A percentile compares a stretch with the other conserved stretches of the same genome.
Conservation (phyloP, 2,113 vertebrate genomes). For the Forbesichthys agassizii region DNA sequence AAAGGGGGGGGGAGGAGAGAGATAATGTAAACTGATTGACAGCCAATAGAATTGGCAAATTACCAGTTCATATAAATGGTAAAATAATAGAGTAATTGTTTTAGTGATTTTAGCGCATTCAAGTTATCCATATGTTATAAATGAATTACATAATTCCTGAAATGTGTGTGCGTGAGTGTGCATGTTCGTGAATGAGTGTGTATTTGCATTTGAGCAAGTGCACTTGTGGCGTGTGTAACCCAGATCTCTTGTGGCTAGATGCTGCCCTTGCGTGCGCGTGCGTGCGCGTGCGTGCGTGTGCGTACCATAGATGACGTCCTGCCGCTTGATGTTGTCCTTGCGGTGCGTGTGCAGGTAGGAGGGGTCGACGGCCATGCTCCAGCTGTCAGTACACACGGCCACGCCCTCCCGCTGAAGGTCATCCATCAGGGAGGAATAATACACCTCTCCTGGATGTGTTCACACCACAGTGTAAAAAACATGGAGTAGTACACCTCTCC, state of each 20-base stretch:
- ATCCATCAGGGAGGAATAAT: constrained; percentile 87
- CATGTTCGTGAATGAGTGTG: background rate
- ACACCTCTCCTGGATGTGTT: constrained; percentile 21
- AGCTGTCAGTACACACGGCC: constrained; percentile 88
- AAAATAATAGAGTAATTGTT: no score
- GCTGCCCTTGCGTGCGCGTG: background rate
- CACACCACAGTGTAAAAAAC: no score
- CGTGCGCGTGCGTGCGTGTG: background rate
- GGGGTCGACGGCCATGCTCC: constrained; percentile 89
- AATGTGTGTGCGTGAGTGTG: background rate
- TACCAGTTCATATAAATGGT: no score
- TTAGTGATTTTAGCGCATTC: no score
- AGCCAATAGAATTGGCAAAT: no score
- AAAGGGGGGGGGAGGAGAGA: no score
- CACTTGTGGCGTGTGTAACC: background rate
- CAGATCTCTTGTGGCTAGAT: background rate
- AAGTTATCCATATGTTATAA: no score
- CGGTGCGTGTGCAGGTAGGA: constrained; percentile 88
- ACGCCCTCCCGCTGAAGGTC: constrained; percentile 85
- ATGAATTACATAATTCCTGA: no score
- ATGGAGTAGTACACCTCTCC: no score
- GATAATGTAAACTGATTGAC: no score
- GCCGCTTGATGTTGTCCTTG: constrained; percentile 91
- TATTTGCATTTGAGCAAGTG: no score
- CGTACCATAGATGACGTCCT: constrained; percentile 93